Base-by-base conservation (phyloP, 2,888 invertebrate genomes). In the Aricia artaxerxes region DNA sequence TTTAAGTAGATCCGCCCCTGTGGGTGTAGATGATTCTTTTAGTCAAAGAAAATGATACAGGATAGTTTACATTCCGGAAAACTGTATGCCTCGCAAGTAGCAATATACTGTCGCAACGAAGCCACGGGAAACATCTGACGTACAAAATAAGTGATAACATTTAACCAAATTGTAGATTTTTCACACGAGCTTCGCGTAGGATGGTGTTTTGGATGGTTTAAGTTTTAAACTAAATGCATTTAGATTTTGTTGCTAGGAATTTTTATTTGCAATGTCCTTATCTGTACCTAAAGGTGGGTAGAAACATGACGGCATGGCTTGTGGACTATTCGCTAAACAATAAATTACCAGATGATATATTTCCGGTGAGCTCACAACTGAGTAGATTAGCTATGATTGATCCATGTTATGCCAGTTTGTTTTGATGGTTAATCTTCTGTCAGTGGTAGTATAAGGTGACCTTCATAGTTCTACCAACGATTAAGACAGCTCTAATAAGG, bases 141-240 rank as follows among this genome's bases (percentile, higher is more conserved):
- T 40, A 31, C 64, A 11, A 69, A 69, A 35, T 11, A 31, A 69
- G 35, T 38, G 35, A 69, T 69, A 69, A 35, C 16, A 69, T 69
- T 69, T 13, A 69, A 38, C 49, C 35, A 38, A 38, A 16, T 69
- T 13, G 16, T 35, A 69, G 11, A 69, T 69, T 69, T 38, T 38
- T 69, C 35, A 69, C 35, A 69, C 69, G 16, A 69, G 3, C 69
- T 13, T 11, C 11, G 35, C 69, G 69, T 69, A 5, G 69, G 69
- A 38, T 7, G 5, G 1, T 5, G 16, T 69, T 69, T 69, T 69
- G 69, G 35, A 38, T 13, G 31, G 35, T 35, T 35, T 64, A 24
- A 64, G 64, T 64, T 69, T 69, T 69, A 69, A 69, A 38, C 69
- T 11, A 38, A 69, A 69, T 69, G 69, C 69, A 69, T 69, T 69